Evolutionary conservation across 2,797 vertebrate genomes (phyloP), one percentile per base, ranked within the genome.

Genomic region (Tauraco hartlaubi): DNA sequence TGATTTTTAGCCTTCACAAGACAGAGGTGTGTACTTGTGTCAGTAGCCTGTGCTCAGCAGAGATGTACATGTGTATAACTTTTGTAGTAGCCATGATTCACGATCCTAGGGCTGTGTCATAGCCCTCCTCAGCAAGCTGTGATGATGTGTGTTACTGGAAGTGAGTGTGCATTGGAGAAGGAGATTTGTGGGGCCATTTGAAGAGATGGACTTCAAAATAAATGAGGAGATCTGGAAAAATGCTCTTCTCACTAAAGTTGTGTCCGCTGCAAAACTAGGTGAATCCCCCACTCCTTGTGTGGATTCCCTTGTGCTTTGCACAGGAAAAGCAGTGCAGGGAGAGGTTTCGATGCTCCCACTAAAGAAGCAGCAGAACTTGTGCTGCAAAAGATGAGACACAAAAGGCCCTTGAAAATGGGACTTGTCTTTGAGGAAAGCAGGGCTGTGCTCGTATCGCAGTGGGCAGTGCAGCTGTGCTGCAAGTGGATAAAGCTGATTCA

Each of bases 401-500:
- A 46, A 93, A 85, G 13, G 28, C 4, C 8, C 6, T 71, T 37
- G 12, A 55, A 41, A 54, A 68, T 0, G 3, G 35, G n/a, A 10
- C 21, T 39, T 9, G 2, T 61, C 21, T 55, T 33, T 52, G 56
- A 63, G 44, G n/a, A 59, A 15, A 80, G 43, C 12, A 29, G 28
- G 35, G 48, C 25, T 49, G 2, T 23, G 41, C 25, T 81, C 1
- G 0, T 23, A 29, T 11, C 1, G 0, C 39, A 54, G 14, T 2
- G 0, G 46, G 54, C 22, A 37, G 15, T 14, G 19, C 5, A 16
- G 16, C 5, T 51, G 22, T 74, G 55, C 44, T 7, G 8, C 25
- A 20, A 31, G 41, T 16, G 12, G 14, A 5, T 63, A 18, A 74
- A 61, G 14, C 9, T 56, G 11, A 5, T 76, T 89, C n/a, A 55